phyloP scores from a whole-genome alignment of 2,888 invertebrate species.

The Cepaea hortensis region DNA sequence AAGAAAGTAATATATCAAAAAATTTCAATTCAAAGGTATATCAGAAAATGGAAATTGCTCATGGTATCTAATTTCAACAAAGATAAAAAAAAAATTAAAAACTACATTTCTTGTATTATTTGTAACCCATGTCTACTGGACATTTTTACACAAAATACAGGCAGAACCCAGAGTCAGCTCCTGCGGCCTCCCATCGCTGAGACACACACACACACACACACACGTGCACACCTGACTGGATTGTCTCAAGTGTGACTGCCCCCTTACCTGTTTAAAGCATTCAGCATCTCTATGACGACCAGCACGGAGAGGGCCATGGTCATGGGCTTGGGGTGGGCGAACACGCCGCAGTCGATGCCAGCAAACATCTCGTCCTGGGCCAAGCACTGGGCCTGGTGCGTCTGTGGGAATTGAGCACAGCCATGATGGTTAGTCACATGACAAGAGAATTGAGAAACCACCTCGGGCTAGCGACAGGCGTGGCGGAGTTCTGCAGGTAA shows the following conservation, averaged over 20 bases:
- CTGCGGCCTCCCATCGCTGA: not conserved
- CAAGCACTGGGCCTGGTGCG: constrained; percentile 76
- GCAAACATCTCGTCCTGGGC: constrained; percentile 82
- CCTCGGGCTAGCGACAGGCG: too few species aligned
- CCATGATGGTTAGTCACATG: not conserved
- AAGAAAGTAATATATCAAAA: too few species aligned
- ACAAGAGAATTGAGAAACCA: too few species aligned
- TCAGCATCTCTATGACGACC: constrained; percentile 99
- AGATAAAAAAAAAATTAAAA: too few species aligned
- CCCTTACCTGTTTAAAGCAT: constrained; percentile 97
- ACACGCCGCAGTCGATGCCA: constrained; percentile 97
- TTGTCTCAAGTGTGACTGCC: constrained; percentile 20
- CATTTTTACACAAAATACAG: not conserved
- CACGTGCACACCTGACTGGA: not conserved
- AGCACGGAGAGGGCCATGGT: constrained; percentile 99
- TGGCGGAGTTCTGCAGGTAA: too few species aligned
- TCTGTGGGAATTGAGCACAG: constrained; percentile 60
- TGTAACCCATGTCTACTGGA: too few species aligned
- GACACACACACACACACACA: not conserved
- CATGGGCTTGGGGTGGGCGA: constrained; percentile 99
- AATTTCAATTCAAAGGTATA: too few species aligned
- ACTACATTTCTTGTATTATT: too few species aligned
- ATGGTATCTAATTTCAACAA: too few species aligned
- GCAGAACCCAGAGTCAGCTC: not conserved
- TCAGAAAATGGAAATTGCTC: too few species aligned